These are phyloP conservation scores for Oryzias javanicus DNA, from an alignment of 2,113 vertebrate species.

Conservation along the genomic window DNA sequence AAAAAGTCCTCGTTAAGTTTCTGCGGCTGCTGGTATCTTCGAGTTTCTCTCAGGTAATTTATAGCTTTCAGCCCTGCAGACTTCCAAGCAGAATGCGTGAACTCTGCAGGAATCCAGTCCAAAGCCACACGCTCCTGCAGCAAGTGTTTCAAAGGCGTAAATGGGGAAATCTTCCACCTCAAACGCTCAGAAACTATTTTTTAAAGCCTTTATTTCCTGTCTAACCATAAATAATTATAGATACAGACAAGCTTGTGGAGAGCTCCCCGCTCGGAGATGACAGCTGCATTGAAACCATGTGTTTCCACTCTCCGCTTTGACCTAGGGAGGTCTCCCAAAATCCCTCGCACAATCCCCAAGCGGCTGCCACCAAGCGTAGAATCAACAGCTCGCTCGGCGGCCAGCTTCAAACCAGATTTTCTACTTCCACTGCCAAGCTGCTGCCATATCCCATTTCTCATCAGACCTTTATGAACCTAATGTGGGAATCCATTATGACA, in stretches of 20 bases:
- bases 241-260: constrained; percentile 28
- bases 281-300: constrained; percentile 54
- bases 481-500: constrained; percentile 70
- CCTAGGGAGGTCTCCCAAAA: constrained; percentile 41
- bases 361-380: constrained; percentile 39
- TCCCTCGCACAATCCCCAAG: constrained; percentile 38
- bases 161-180: constrained; percentile 29
- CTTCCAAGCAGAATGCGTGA: constrained; percentile 32
- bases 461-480: constrained; percentile 53
- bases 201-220: constrained; percentile 20
- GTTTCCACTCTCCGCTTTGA: constrained; percentile 49
- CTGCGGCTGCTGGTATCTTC: constrained; percentile 30
- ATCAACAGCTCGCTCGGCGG: constrained; percentile 28
- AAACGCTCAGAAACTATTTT: constrained; percentile 5
- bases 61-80: constrained; percentile 34
- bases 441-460: constrained; percentile 65
- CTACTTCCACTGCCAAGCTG: constrained; percentile 50
- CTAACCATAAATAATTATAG: constrained; percentile 43
- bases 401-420: constrained; percentile 51
- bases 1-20: constrained; percentile 18
- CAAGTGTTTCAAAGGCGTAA: constrained; percentile 6
- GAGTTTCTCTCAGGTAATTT: constrained; percentile 41
- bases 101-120: constrained; percentile 58
- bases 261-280: constrained; percentile 13
- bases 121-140: constrained; percentile 1